A percentile compares a stretch with the other conserved stretches of the same genome.
phyloP scores from a whole-genome alignment of 35 echinoderm and acorn worm species.

The Stichopus chloronotus region DNA sequence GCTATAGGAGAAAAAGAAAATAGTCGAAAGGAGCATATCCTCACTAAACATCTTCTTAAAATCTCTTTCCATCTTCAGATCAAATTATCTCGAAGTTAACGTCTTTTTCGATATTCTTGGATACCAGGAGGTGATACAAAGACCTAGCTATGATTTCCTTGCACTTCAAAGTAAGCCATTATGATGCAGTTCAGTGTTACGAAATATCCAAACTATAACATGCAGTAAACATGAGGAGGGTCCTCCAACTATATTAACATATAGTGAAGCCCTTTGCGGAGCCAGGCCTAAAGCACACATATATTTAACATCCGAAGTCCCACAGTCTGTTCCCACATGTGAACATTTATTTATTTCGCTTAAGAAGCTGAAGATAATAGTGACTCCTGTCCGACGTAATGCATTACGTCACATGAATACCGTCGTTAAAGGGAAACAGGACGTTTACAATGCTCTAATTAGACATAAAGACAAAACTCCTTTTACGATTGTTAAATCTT shows the following conservation, averaged over 20 bases:
- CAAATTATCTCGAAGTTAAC: slow-evolving; percentile 11
- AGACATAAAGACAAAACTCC: too few relatives aligned
- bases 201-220: not conserved
- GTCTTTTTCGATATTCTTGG: slow-evolving; percentile 34
- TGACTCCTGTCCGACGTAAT: too few relatives aligned
- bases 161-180: slow-evolving; percentile 40
- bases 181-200: not conserved
- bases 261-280: not conserved
- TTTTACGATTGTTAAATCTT: too few relatives aligned
- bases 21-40: too few relatives aligned
- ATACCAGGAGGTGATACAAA: not conserved
- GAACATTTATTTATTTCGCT: too few relatives aligned
- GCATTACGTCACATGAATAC: too few relatives aligned
- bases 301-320: not conserved
- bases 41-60: too few relatives aligned
- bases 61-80: not conserved
- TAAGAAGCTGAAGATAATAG: too few relatives aligned
- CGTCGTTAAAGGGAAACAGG: too few relatives aligned
- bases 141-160: slow-evolving; percentile 15
- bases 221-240: not conserved
- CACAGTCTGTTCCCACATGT: too few relatives aligned
- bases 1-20: too few relatives aligned
- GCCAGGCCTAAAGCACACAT: not conserved
- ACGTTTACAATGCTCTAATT: too few relatives aligned
- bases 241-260: not conserved